Evolutionary conservation across 2,888 invertebrate genomes (phyloP).

Genomic region (Lasius platythorax): DNA sequence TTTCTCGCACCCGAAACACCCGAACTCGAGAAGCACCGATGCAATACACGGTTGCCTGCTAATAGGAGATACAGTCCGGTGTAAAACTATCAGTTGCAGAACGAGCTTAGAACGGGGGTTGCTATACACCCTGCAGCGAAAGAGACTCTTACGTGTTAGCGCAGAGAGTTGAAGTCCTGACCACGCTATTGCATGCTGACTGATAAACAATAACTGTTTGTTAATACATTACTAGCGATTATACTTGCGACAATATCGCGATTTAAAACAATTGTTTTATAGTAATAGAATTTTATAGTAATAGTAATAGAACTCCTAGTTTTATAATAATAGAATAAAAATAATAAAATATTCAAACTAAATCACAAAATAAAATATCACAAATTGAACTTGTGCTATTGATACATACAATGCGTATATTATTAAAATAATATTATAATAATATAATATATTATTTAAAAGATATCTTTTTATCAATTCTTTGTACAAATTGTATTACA

Average conservation of each 20-base stretch:
- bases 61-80: conserved; percentile 72
- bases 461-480: too few species aligned
- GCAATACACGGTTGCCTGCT: conserved; percentile 78
- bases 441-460: too few species aligned
- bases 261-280: neutral
- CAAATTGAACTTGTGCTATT: neutral
- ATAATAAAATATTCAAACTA: too few species aligned
- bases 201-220: conserved; percentile 3
- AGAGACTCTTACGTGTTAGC: conserved; percentile 52
- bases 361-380: too few species aligned
- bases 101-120: conserved; percentile 22
- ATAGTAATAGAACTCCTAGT: too few species aligned
- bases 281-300: too few species aligned
- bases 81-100: conserved; percentile 61
- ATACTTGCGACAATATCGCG: neutral
- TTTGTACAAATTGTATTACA: too few species aligned
- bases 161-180: conserved; percentile 4
- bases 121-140: conserved; percentile 67
- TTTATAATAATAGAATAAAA: neutral
- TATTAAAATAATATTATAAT: too few species aligned
- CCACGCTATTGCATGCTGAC: neutral
- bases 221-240: neutral
- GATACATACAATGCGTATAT: neutral
- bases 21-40: conserved; percentile 73
- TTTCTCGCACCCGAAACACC: conserved; percentile 75